phyloP scores from a whole-genome alignment of 1,140 invertebrate species.

The Euglossa dilemma region DNA sequence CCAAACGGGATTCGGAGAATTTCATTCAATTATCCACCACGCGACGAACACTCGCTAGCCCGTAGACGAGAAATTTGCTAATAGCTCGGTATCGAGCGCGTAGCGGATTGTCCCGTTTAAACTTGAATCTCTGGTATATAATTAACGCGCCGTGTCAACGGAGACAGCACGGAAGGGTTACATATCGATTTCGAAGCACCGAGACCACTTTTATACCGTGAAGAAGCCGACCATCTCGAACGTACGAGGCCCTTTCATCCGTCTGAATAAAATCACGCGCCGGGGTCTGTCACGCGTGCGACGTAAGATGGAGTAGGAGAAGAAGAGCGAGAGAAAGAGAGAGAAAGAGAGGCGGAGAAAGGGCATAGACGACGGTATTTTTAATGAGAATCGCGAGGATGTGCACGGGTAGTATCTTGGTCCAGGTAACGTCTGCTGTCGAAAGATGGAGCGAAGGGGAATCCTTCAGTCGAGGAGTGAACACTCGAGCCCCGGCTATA shows the following conservation, averaged over 20 bases:
- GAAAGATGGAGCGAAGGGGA: conserved; percentile 43
- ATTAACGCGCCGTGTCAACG: no score
- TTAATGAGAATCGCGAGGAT: conserved; percentile 52
- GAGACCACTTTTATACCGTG: neutral
- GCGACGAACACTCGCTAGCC: neutral
- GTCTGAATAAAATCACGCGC: conserved; percentile 15
- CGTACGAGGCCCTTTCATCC: neutral
- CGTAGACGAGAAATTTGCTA: neutral
- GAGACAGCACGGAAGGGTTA: neutral
- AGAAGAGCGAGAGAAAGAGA: neutral
- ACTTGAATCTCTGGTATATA: neutral
- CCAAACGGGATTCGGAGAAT: neutral
- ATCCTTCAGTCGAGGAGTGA: conserved; percentile 57
- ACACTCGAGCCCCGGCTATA: conserved; percentile 44
- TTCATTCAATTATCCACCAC: neutral
- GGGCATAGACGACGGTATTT: conserved; percentile 45
- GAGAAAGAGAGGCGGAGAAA: neutral
- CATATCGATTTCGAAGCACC: neutral
- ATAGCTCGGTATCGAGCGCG: neutral
- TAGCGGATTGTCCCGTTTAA: no score
- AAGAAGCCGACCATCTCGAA: neutral
- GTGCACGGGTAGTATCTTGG: conserved; percentile 39
- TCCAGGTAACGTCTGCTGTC: conserved; percentile 46
- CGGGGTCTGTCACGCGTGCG: neutral
- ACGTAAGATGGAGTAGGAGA: neutral